Conservation (phyloP, 2,797 vertebrate genomes). For the Aphelocoma californica region DNA sequence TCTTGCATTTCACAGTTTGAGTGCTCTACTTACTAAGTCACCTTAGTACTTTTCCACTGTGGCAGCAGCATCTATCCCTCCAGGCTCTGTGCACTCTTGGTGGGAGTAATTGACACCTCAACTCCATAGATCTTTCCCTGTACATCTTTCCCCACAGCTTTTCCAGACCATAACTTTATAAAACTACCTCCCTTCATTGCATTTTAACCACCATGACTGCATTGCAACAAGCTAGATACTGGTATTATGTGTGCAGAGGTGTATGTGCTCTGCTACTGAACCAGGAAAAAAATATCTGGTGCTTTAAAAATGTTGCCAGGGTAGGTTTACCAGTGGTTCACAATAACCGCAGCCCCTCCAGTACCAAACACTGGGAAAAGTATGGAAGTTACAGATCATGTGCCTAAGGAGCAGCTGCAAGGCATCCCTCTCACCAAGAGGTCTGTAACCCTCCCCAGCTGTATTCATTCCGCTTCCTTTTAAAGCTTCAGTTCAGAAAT, state of each 20-base stretch:
- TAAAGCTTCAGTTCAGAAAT: background rate
- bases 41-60: background rate
- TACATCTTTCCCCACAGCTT: background rate
- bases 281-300: background rate
- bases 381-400: background rate
- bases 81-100: background rate
- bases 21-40: background rate
- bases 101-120: background rate
- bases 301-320: background rate
- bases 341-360: background rate
- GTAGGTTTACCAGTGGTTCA: background rate
- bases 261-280: accelerated
- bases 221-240: background rate
- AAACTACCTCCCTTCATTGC: background rate
- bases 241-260: background rate
- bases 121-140: background rate
- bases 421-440: background rate
- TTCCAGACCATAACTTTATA: background rate
- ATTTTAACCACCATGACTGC: background rate
- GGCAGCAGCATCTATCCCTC: background rate
- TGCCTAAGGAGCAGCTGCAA: background rate
- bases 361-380: background rate
- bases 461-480: background rate
- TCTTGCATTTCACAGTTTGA: background rate
- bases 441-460: background rate